Conservation (phyloP, 2,888 invertebrate genomes). For the Theretra japonica region DNA sequence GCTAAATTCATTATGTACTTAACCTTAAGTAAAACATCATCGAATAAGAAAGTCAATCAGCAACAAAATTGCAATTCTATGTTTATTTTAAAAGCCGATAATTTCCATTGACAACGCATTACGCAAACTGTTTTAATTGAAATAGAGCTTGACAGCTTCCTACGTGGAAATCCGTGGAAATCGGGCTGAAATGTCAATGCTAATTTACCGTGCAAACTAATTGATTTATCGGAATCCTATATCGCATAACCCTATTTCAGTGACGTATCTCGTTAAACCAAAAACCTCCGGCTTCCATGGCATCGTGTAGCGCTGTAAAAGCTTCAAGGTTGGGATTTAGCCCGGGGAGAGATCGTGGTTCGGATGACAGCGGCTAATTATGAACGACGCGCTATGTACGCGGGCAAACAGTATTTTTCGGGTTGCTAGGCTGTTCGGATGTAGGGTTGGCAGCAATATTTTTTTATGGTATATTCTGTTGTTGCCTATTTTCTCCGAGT, state of each 20-base stretch:
- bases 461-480: not conserved
- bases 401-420: not conserved
- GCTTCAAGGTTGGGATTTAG: not conserved
- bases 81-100: too few relatives aligned
- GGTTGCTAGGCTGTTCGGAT: not conserved
- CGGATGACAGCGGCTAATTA: constrained; percentile 15
- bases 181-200: not conserved
- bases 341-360: not conserved
- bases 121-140: too few relatives aligned
- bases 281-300: constrained; percentile 1
- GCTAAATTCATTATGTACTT: too few relatives aligned
- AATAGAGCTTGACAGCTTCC: too few relatives aligned
- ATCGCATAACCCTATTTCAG: not conserved
- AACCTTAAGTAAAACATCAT: too few relatives aligned
- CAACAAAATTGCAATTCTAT: too few relatives aligned
- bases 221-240: not conserved
- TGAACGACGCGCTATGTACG: not conserved
- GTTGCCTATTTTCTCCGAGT: too few relatives aligned
- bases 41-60: too few relatives aligned
- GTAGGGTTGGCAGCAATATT: not conserved
- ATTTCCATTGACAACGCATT: too few relatives aligned
- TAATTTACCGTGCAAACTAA: not conserved
- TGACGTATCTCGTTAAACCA: constrained; percentile 27
- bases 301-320: not conserved
- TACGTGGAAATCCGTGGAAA: not conserved